These are phyloP conservation scores for Drosophila albomicans DNA, from an alignment of 1,140 invertebrate species.

Conservation along the genomic window DNA sequence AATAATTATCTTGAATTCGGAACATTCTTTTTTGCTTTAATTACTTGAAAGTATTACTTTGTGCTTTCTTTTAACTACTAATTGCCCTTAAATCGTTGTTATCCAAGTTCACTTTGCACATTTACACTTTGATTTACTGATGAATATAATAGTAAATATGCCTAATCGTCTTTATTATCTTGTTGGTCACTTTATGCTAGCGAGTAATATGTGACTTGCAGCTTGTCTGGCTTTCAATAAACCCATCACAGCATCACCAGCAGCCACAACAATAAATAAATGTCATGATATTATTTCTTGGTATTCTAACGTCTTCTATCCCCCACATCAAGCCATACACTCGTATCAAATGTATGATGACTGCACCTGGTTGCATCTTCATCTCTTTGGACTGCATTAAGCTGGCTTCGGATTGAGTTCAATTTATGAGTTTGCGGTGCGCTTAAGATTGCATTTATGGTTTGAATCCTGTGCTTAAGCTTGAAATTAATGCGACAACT, in stretches of 20 bases:
- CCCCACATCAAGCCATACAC: neutral
- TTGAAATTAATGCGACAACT: slow-evolving; percentile 77
- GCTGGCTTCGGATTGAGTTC: slow-evolving; percentile 20
- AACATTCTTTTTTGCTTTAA: too few species aligned
- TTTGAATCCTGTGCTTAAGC: slow-evolving; percentile 51
- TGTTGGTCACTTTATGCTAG: neutral
- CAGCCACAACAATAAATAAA: slow-evolving; percentile 28
- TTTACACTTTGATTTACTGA: too few species aligned
- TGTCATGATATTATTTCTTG: slow-evolving; percentile 18
- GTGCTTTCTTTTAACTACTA: too few species aligned
- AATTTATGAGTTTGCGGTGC: slow-evolving; percentile 64
- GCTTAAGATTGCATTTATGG: slow-evolving; percentile 71
- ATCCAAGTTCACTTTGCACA: too few species aligned
- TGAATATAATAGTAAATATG: neutral
- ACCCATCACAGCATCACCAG: too few species aligned
- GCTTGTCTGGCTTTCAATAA: slow-evolving; percentile 12
- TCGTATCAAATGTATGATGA: slow-evolving; percentile 1
- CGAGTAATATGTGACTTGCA: neutral
- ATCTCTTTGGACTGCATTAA: slow-evolving; percentile 27
- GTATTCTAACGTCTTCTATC: slow-evolving; percentile 17
- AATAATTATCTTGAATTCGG: too few species aligned
- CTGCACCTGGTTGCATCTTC: slow-evolving; percentile 35
- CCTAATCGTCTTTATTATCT: neutral
- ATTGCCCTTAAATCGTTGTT: too few species aligned
- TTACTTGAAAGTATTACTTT: too few species aligned